A percentile compares a stretch with the other conserved stretches of the same genome.
These are phyloP conservation scores for Gila orcuttii DNA, from an alignment of 2,113 vertebrate species.

Conservation along the genomic window DNA sequence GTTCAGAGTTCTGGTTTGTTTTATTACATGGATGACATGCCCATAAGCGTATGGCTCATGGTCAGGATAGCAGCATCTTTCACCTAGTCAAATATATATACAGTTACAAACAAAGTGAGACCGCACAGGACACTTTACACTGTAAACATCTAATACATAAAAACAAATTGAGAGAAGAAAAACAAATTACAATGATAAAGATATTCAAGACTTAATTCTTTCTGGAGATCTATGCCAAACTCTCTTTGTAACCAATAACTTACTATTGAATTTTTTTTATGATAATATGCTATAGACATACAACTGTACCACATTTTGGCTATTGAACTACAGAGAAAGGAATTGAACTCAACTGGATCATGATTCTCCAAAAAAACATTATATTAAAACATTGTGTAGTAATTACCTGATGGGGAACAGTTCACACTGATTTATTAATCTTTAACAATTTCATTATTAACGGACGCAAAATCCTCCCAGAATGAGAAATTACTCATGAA, in stretches of 20 bases:
- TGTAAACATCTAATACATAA: constrained; percentile 79
- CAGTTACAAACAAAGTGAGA: constrained; percentile 75
- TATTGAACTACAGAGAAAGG: constrained; percentile 16
- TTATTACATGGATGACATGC: constrained; percentile 77
- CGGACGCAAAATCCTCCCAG: constrained; percentile 1
- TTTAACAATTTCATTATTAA: background rate
- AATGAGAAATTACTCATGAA: background rate
- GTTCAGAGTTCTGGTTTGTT: constrained; percentile 64
- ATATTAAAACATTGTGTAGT: background rate
- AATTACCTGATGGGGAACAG: constrained; percentile 16
- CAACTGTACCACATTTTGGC: constrained; percentile 31
- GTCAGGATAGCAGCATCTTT: constrained; percentile 81
- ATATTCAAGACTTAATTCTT: constrained; percentile 32
- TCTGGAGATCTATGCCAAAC: background rate
- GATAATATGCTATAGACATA: constrained; percentile 23
- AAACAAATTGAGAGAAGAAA: constrained; percentile 36
- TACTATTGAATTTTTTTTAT: background rate
- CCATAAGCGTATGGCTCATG: constrained; percentile 65
- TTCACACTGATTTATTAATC: constrained; percentile 3
- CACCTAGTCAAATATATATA: constrained; percentile 75
- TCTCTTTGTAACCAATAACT: constrained; percentile 20
- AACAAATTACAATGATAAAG: constrained; percentile 1
- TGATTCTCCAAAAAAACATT: constrained; percentile 2
- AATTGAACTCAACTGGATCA: constrained; percentile 1
- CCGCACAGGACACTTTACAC: constrained; percentile 75